Evolutionary conservation across 2,797 vertebrate genomes (phyloP).

Genomic region (Protonibea diacanthus): DNA sequence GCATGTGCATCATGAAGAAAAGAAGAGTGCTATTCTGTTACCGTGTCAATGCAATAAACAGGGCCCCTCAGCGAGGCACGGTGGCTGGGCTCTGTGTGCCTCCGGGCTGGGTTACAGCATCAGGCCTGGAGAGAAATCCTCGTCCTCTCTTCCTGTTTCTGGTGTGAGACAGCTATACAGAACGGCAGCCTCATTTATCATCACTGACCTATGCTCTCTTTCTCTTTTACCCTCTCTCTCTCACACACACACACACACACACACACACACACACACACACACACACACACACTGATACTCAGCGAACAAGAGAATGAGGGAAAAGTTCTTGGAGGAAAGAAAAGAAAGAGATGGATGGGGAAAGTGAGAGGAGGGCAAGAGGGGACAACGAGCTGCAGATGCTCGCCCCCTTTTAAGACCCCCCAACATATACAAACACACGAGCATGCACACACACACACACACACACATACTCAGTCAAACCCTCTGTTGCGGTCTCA

Average conservation of each 20-base stretch:
- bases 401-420: constrained; percentile 31
- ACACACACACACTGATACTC: not conserved
- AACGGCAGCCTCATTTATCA: constrained; percentile 67
- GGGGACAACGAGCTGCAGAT: constrained; percentile 66
- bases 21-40: constrained; percentile 53
- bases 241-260: constrained; percentile 7
- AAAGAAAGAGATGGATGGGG: constrained; percentile 46
- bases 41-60: constrained; percentile 61
- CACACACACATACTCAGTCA: not conserved
- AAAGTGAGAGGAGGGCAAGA: constrained; percentile 46
- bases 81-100: constrained; percentile 37
- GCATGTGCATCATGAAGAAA: constrained; percentile 53
- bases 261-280: constrained; percentile 4
- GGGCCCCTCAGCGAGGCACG: constrained; percentile 56
- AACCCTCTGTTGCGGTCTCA: constrained; percentile 39
- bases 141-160: constrained; percentile 21
- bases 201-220: constrained; percentile 53
- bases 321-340: constrained; percentile 17
- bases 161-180: constrained; percentile 17
- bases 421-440: constrained; percentile 18
- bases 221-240: not conserved
- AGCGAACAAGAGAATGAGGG: not conserved
- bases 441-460: constrained; percentile 1
- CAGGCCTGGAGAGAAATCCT: constrained; percentile 17
- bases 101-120: constrained; percentile 44